Percentiles rank a stretch among this genome's conserved stretches.
phyloP scores from a whole-genome alignment of 2,797 vertebrate species.

The Tokudaia muenninki region DNA sequence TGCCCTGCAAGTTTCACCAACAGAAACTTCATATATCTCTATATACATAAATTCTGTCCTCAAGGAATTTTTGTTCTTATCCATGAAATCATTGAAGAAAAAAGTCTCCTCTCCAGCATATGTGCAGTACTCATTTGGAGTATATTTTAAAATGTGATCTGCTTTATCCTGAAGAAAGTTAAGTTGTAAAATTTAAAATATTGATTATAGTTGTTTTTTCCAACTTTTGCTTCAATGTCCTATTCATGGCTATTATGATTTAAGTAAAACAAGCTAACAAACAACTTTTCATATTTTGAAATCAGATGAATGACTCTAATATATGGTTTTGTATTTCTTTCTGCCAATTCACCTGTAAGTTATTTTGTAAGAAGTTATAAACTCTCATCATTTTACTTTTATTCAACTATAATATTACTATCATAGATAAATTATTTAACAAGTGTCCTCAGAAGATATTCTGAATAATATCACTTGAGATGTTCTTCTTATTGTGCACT shows the following conservation, averaged over 20 bases:
- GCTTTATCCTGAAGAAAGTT: neutral
- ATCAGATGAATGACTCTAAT: neutral
- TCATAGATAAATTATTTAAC: neutral
- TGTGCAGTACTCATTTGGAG: neutral
- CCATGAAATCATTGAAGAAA: neutral
- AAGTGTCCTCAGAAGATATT: neutral
- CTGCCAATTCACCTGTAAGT: neutral
- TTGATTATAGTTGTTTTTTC: neutral
- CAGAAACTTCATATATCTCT: neutral
- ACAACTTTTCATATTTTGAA: neutral
- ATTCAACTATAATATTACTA: neutral
- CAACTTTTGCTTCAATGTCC: neutral
- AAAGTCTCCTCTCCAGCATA: neutral
- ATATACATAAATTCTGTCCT: neutral
- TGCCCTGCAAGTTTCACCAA: neutral
- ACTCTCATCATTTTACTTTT: neutral
- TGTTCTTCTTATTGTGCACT: neutral
- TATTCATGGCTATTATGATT: neutral
- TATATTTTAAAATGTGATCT: neutral
- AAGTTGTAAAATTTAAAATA: neutral
- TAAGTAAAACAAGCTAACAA: neutral
- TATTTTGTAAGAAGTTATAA: neutral
- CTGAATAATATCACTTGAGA: conserved; percentile 17
- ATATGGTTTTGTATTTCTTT: neutral
- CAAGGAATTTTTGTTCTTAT: neutral